A percentile compares a stretch with the other conserved stretches of the same genome.
Conservation (phyloP, 2,113 vertebrate species). For the Oncorhynchus masou region DNA sequence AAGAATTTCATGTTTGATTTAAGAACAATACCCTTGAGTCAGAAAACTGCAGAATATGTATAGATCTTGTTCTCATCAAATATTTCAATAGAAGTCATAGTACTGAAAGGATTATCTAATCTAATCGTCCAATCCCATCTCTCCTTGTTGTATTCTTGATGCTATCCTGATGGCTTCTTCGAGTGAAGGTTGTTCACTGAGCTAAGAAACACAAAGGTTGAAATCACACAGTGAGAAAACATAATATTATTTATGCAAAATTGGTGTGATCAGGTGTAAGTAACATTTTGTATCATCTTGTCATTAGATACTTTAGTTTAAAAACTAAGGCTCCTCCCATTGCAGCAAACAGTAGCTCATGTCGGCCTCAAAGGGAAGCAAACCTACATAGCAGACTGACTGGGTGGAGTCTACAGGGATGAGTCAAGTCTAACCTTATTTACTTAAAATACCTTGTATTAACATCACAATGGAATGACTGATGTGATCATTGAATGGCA, state of each 20-base stretch:
- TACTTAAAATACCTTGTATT: neutral
- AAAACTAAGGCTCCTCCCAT: neutral
- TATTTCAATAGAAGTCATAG: neutral
- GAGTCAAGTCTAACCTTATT: neutral
- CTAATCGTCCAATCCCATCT: constrained; percentile 78
- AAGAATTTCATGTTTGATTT: neutral
- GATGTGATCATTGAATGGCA: neutral
- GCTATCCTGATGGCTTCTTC: constrained; percentile 99
- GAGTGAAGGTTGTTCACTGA: constrained; percentile 93
- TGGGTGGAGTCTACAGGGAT: neutral
- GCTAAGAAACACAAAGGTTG: constrained; percentile 62
- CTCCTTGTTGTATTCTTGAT: constrained; percentile 96
- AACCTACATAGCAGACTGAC: neutral
- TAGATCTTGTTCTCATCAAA: neutral
- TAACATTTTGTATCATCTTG: neutral
- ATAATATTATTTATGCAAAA: neutral
- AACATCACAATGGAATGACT: neutral
- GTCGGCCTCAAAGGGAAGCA: neutral
- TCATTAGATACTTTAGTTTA: neutral
- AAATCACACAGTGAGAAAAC: neutral
- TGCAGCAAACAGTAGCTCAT: neutral
- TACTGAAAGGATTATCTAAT: neutral
- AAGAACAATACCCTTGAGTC: neutral
- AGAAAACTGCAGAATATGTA: too few species aligned
- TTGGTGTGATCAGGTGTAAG: neutral